Percentiles rank a stretch among this genome's conserved stretches.
Conservation (phyloP, 2,888 invertebrate genomes). For the Mythimna vitellina region DNA sequence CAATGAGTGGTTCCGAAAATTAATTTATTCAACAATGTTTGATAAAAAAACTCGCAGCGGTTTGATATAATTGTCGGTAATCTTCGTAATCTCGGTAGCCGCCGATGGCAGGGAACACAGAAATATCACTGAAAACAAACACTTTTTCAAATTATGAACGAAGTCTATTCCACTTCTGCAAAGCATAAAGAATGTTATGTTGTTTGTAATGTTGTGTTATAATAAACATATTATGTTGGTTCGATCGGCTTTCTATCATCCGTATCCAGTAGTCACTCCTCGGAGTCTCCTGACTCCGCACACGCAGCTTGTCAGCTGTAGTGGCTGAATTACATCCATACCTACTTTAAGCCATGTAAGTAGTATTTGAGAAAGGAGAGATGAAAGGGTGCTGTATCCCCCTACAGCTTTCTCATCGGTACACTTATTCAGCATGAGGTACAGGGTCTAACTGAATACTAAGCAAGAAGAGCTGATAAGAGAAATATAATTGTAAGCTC, state of each 20-base stretch:
- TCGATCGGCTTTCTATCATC: not conserved
- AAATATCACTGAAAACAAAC: conserved; percentile 20
- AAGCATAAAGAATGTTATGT: no score
- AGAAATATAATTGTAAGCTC: no score
- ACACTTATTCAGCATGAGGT: no score
- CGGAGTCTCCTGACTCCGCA: no score
- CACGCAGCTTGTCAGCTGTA: not conserved
- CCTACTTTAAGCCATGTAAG: not conserved
- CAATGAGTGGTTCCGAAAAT: conserved; percentile 63
- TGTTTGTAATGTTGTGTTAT: no score
- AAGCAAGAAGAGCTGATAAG: no score
- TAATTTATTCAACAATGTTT: conserved; percentile 67
- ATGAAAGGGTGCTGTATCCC: no score
- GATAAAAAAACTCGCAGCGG: conserved; percentile 56
- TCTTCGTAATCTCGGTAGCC: conserved; percentile 57
- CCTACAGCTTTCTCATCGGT: no score
- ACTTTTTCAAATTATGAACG: not conserved
- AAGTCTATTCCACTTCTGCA: no score
- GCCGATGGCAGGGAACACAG: conserved; percentile 22
- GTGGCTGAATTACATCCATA: not conserved
- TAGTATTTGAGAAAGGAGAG: no score
- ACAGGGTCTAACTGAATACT: no score
- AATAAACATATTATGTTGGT: no score
- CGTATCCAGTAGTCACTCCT: not conserved
- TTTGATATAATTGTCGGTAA: conserved; percentile 69